Evolutionary conservation across 2,797 vertebrate genomes (phyloP), one percentile per base, ranked within the genome.

Genomic region (Protonibea diacanthus): DNA sequence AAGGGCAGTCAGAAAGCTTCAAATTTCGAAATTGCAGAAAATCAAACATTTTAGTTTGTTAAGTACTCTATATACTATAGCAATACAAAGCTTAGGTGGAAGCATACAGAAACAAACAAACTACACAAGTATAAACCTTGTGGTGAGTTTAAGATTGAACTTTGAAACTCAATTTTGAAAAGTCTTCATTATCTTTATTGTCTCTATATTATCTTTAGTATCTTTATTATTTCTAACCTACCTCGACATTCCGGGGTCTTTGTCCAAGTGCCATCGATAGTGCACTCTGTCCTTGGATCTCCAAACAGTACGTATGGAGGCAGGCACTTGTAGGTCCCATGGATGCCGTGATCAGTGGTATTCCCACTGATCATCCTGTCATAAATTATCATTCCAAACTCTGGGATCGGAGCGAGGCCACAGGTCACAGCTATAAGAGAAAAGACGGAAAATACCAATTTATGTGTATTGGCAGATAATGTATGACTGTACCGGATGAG

Each of bases 221-320:
- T 21, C 7, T 33, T 63, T 5, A 25, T 40, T 18, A 9, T 47
- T 76, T 48, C 38, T 11, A 23, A 76, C 89, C 88, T 40, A 97
- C 97, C 85, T 85, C 4, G 93, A 89, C 97, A 98, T 87, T 94
- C 87, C 4, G 97, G 97, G 38, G 93, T 74, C 42, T 85, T 11
- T 8, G 95, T 96, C 97, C 97, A 98, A 42, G 21, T 94, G 7
- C 97, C 96, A 0, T 85, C 82, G 20, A 71, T 74, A 1, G 27
- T 93, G 86, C 97, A 98, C 52, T 88, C 90, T 33, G 94, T 84
- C 4, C 86, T 95, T 47, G 92, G 81, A 0, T 94, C 94, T 47
- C 97, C 97, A 80, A 96, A 51, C 11, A 97, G 64, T 0, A 81
- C 95, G 0, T 95, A 82, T 0, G 95, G 94, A 47, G 94, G 93